Conservation (phyloP, 2,797 vertebrate genomes). For the Heliangelus exortis region DNA sequence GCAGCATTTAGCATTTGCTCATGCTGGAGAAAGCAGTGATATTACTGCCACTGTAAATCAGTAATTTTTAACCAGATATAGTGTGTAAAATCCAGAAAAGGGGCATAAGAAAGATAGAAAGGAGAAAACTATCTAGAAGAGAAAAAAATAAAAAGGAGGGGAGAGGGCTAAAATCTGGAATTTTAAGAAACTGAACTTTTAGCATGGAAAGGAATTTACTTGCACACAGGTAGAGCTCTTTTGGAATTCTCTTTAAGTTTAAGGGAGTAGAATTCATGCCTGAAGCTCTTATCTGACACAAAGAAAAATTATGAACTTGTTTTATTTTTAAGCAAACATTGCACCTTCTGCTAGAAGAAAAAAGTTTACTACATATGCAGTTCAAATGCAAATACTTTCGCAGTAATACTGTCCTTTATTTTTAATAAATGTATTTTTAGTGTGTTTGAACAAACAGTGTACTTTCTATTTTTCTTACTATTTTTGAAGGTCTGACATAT, state of each 20-base stretch:
- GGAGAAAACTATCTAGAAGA: not conserved
- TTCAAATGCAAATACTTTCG: not conserved
- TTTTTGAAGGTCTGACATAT: not conserved
- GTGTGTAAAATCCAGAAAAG: not conserved
- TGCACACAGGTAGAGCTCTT: not conserved
- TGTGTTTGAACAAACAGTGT: not conserved
- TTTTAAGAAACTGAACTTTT: not conserved
- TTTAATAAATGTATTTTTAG: not conserved
- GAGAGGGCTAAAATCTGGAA: not conserved
- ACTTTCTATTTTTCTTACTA: not conserved
- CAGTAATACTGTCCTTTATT: not conserved
- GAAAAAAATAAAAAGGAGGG: rapidly evolving
- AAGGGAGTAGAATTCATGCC: not conserved
- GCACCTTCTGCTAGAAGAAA: not conserved
- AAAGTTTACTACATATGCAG: not conserved
- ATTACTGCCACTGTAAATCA: constrained; percentile 16
- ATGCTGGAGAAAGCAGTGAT: not conserved
- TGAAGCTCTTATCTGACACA: not conserved
- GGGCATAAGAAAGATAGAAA: not conserved
- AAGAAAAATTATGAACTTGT: no score
- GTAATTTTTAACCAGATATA: not conserved
- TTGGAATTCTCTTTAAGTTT: not conserved
- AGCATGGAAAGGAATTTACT: not conserved
- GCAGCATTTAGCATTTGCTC: constrained; percentile 13
- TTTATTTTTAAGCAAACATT: no score